Base-by-base conservation (phyloP, 1,140 invertebrate genomes). In the Saccostrea echinata region DNA sequence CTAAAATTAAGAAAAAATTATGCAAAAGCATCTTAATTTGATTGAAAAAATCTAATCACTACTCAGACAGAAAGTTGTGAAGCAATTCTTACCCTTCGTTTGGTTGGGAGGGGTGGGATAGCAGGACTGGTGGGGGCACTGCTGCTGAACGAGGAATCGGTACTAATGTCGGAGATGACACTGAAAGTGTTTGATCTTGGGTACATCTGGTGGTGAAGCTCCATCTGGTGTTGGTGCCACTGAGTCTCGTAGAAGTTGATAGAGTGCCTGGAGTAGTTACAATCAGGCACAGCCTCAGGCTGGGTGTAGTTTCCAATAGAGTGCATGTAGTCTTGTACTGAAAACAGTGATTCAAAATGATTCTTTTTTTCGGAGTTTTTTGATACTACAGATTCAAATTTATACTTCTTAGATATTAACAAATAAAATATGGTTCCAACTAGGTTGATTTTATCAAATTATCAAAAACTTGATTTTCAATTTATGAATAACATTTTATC, bases 251-350 rank as follows among this genome's bases (percentile, higher is more conserved):
- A 96, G 86, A 97, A 96, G 94, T 97, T 97, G 93, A 97, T 97
- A 13, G 97, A 97, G 93, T 98, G 97, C 51, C 97, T 96, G 92
- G 97, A 96, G 94, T 97, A 97, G 91, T 97, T 97, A 89, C 96
- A 96, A 85, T 97, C 95, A 92, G 97, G 96, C 94, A 97, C 96
- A 92, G 97, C 97, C 88, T 95, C 96, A 43, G 97, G 97, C 91
- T 97, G 97, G 86, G 97, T 97, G 95, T 97, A 98, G 93, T 97
- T 97, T 1, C 97, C 97, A 94, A 98, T 97, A 96, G 98, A 98
- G 95, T 98, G 97, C 98, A 99, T 98, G 95, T 99, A 99, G 76
- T 97, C 97, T 97, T 98, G 98, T 91, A 99, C 98, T 98, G 96
- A 6, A 43, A 43, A 43, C 43, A 43, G 43, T 4, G 43, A 43